A percentile compares a stretch with the other conserved stretches of the same genome.
Conservation (phyloP, 1,140 invertebrate species). For the Glossosoma conforme region DNA sequence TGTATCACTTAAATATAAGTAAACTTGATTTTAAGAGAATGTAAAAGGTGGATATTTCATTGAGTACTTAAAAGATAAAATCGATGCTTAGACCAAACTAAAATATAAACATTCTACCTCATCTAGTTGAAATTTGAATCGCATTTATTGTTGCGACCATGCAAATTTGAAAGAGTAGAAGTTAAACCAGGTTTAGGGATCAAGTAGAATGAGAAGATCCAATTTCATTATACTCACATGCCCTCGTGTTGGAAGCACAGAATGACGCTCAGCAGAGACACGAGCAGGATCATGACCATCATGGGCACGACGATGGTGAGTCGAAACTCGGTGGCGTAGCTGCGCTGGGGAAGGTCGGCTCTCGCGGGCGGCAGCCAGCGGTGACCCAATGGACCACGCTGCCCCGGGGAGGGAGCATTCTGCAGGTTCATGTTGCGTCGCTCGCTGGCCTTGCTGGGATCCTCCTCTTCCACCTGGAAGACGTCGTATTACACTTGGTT, state of each 20-base stretch:
- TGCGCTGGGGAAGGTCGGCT: slow-evolving; percentile 59
- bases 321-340: slow-evolving; percentile 65
- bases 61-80: neutral
- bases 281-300: slow-evolving; percentile 60
- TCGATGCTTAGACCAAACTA: neutral
- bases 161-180: neutral
- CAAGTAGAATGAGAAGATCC: neutral
- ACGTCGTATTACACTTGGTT: too few species aligned
- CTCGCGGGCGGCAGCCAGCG: slow-evolving; percentile 55
- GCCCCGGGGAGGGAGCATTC: too few species aligned
- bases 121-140: neutral
- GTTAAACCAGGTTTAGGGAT: neutral
- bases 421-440: neutral
- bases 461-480: slow-evolving; percentile 5
- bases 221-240: slow-evolving; percentile 58
- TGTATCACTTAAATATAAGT: too few species aligned
- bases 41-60: too few species aligned
- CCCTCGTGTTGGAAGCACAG: slow-evolving; percentile 74
- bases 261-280: slow-evolving; percentile 62
- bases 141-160: neutral
- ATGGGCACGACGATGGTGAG: slow-evolving; percentile 67
- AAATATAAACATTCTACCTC: neutral
- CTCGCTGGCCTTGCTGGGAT: neutral
- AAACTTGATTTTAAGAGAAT: too few species aligned
- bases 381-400: slow-evolving; percentile 10